These are phyloP conservation scores for Aspidoscelis tigris DNA, from an alignment of 2,113 vertebrate species.

Conservation along the genomic window DNA sequence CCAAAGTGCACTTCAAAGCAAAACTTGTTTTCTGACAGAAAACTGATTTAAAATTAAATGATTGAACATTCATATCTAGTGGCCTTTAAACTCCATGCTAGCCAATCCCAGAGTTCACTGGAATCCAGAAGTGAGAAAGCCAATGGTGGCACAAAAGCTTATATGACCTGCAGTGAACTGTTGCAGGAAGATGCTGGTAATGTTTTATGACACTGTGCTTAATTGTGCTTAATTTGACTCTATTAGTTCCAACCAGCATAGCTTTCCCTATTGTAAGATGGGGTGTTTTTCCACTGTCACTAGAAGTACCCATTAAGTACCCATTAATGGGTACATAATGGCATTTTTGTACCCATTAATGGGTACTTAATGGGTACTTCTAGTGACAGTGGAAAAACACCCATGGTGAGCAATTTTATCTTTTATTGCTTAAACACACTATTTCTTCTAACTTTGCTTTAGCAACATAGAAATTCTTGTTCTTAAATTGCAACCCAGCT, in stretches of 20 bases:
- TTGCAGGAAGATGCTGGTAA: background rate
- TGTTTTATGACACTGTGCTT: background rate
- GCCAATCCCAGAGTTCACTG: background rate
- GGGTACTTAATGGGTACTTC: too few species aligned
- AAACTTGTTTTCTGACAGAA: background rate
- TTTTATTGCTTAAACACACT: background rate
- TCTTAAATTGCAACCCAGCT: background rate
- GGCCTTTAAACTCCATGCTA: background rate
- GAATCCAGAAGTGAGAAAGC: background rate
- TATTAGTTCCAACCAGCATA: too few species aligned
- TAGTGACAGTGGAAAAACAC: too few species aligned
- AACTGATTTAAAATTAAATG: too few species aligned
- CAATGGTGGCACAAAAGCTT: background rate
- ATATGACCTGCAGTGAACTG: background rate
- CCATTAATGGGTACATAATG: too few species aligned
- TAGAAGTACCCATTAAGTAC: too few species aligned
- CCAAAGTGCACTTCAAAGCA: constrained; percentile 12
- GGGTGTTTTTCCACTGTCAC: too few species aligned
- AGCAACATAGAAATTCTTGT: background rate
- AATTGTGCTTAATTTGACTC: too few species aligned
- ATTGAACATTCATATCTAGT: too few species aligned
- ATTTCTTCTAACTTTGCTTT: background rate
- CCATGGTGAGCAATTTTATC: background rate
- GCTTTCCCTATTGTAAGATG: too few species aligned
- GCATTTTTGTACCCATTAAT: too few species aligned